Evolutionary conservation across 2,888 invertebrate species (phyloP).

Genomic region (Girardia tigrina): DNA sequence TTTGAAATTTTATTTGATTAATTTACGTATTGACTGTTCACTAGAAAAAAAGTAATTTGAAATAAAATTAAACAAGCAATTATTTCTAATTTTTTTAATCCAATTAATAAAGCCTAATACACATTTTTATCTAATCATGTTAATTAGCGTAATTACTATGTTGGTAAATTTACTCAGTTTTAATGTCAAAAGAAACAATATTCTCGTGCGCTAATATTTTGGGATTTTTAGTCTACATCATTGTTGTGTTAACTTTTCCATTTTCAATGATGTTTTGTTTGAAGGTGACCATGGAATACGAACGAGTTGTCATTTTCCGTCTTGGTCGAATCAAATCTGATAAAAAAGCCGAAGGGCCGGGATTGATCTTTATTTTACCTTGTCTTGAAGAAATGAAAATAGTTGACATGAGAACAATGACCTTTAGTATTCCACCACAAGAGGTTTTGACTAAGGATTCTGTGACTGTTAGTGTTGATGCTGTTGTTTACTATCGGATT

Average conservation of each 20-base stretch:
- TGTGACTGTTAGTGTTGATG: constrained; percentile 44
- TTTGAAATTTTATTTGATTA: too few relatives aligned
- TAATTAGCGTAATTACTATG: background rate
- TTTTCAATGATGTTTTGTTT: constrained; percentile 36
- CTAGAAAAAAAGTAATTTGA: too few relatives aligned
- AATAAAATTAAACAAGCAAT: too few relatives aligned
- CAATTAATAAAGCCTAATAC: background rate
- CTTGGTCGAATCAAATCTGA: constrained; percentile 69
- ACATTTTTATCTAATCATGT: background rate
- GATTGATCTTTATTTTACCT: constrained; percentile 81
- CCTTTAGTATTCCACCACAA: constrained; percentile 39
- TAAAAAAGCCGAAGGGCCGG: constrained; percentile 67
- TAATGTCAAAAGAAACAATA: background rate
- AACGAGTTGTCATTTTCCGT: constrained; percentile 77
- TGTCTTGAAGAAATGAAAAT: constrained; percentile 52
- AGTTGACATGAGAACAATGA: constrained; percentile 39
- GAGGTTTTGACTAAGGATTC: constrained; percentile 44
- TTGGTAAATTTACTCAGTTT: background rate
- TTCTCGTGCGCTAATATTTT: background rate
- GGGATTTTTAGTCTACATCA: background rate
- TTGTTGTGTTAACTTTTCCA: constrained; percentile 28
- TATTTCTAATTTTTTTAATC: background rate
- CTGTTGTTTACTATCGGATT: constrained; percentile 40
- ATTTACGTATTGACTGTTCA: too few relatives aligned
- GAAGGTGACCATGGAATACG: constrained; percentile 83